Conservation (phyloP, 2,113 vertebrate genomes). For the Australoheros scitulus region DNA sequence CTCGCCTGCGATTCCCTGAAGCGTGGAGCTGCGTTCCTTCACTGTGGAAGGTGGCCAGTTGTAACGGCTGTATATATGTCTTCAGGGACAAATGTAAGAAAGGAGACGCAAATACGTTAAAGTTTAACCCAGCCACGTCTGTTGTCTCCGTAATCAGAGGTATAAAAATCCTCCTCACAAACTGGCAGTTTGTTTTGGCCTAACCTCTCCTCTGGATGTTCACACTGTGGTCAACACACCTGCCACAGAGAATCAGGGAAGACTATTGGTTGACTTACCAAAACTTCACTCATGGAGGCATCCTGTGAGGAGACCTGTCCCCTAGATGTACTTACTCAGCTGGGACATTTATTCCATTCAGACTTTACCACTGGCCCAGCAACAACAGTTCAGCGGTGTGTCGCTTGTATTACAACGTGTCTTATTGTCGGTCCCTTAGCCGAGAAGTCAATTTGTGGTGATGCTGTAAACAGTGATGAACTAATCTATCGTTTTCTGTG, state of each 20-base stretch:
- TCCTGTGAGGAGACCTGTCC: slow-evolving; percentile 18
- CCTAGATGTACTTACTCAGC: slow-evolving; percentile 48
- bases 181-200: slow-evolving; percentile 97
- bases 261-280: slow-evolving; percentile 25
- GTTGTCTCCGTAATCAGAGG: slow-evolving; percentile 94
- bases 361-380: slow-evolving; percentile 7
- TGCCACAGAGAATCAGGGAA: slow-evolving; percentile 36
- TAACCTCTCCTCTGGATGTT: slow-evolving; percentile 63
- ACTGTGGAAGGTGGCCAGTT: slow-evolving; percentile 98
- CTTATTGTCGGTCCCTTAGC: slow-evolving; percentile 35
- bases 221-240: neutral
- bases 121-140: slow-evolving; percentile 96
- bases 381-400: neutral
- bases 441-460: slow-evolving; percentile 26
- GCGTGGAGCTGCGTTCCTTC: slow-evolving; percentile 95
- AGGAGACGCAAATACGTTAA: slow-evolving; percentile 94
- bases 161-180: slow-evolving; percentile 95
- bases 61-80: slow-evolving; percentile 96
- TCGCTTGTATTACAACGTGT: slow-evolving; percentile 37
- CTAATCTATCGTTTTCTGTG: slow-evolving; percentile 40
- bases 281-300: slow-evolving; percentile 34
- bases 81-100: slow-evolving; percentile 98
- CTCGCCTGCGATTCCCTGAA: slow-evolving; percentile 93
- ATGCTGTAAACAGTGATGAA: slow-evolving; percentile 50
- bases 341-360: slow-evolving; percentile 38